phyloP scores from a whole-genome alignment of 1,140 invertebrate species.

The Lordiphosa collinella region DNA sequence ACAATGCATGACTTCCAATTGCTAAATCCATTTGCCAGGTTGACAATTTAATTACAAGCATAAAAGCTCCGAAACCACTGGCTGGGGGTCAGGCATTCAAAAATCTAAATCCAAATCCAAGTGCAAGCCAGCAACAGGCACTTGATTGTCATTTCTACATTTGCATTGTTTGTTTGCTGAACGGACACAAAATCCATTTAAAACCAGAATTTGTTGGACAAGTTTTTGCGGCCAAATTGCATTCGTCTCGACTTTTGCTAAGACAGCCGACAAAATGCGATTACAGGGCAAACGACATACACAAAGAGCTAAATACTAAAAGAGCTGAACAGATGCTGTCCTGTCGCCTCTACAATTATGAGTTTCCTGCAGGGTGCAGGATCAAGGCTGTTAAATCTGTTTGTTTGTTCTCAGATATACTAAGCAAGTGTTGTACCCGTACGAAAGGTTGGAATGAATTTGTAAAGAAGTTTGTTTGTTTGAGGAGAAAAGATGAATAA shows the following conservation, averaged over 20 bases:
- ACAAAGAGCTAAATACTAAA: slow-evolving; percentile 9
- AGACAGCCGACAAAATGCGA: slow-evolving; percentile 51
- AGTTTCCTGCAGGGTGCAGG: slow-evolving; percentile 39
- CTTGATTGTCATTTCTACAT: slow-evolving; percentile 25
- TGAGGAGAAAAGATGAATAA: too few species aligned
- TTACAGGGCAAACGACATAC: slow-evolving; percentile 51
- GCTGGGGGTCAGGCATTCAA: slow-evolving; percentile 18
- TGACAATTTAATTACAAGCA: slow-evolving; percentile 69
- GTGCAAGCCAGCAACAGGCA: slow-evolving; percentile 30
- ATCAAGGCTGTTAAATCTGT: slow-evolving; percentile 38
- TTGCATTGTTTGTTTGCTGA: slow-evolving; percentile 43
- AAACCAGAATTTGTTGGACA: slow-evolving; percentile 3
- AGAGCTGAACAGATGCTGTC: slow-evolving; percentile 27
- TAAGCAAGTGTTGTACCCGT: slow-evolving; percentile 19
- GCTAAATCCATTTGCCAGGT: slow-evolving; percentile 22
- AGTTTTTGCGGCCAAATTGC: slow-evolving; percentile 43
- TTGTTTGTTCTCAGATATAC: slow-evolving; percentile 16
- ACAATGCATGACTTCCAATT: slow-evolving; percentile 51
- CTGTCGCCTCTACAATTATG: slow-evolving; percentile 13
- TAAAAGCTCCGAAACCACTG: neutral
- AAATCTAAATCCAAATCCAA: slow-evolving; percentile 33
- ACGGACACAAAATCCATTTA: slow-evolving; percentile 4
- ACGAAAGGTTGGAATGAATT: slow-evolving; percentile 30
- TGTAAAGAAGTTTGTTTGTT: slow-evolving; percentile 16
- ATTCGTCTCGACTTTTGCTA: slow-evolving; percentile 41